phyloP scores from a whole-genome alignment of 2,113 vertebrate genomes.

The Eurystomus gularis region DNA sequence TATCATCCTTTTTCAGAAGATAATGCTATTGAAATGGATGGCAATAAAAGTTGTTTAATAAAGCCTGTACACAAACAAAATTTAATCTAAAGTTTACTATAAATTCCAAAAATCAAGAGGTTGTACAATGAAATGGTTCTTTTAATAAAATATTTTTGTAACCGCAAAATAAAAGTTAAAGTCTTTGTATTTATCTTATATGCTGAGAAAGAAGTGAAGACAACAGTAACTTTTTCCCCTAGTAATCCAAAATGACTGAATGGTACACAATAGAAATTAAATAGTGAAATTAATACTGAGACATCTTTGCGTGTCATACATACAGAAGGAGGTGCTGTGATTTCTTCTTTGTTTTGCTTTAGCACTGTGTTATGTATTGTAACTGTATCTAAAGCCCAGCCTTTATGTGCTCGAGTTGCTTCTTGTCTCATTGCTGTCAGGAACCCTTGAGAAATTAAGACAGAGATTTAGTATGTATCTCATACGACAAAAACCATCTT shows the following conservation, averaged over 20 bases:
- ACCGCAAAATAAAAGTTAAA: not conserved
- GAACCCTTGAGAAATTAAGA: conserved; percentile 70
- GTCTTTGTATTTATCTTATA: not conserved
- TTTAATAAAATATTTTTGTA: not conserved
- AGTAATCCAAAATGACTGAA: not conserved
- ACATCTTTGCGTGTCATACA: not conserved
- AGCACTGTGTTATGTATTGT: conserved; percentile 76
- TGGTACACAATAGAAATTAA: not conserved
- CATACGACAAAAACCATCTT: not conserved
- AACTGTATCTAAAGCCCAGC: conserved; percentile 79
- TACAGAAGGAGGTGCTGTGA: conserved; percentile 70
- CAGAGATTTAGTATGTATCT: conserved; percentile 25
- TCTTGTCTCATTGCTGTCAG: conserved; percentile 81
- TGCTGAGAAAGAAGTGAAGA: not conserved
- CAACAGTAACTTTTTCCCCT: not conserved
- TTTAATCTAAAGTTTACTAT: not conserved
- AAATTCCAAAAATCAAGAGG: not conserved
- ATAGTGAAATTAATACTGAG: not conserved
- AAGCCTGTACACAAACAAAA: not conserved
- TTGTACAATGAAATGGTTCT: not conserved
- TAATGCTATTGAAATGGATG: not conserved
- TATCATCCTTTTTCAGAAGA: not conserved
- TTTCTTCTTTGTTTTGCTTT: conserved; percentile 75
- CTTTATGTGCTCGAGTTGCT: conserved; percentile 78
- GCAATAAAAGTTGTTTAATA: not conserved